Evolutionary conservation across 64 coral and sea anemone species (phyloP).

Genomic region (Hydrozoanthus tunicans): DNA sequence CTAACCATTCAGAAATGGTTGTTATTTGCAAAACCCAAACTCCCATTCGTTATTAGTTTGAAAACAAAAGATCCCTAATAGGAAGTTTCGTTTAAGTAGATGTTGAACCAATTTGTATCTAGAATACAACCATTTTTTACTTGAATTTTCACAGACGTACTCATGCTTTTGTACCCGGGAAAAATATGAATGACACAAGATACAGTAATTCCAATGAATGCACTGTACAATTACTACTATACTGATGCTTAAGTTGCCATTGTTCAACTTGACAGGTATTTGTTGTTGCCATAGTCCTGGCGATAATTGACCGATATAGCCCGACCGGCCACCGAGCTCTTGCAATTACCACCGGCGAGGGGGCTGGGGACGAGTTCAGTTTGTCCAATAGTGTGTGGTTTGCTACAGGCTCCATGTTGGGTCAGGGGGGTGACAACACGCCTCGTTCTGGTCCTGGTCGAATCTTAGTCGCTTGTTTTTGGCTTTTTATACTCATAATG

Average conservation of each 20-base stretch:
- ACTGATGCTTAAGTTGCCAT: not conserved
- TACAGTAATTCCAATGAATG: too few species aligned
- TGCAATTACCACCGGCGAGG: slow-evolving; percentile 70
- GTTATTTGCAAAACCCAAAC: too few species aligned
- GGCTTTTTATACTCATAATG: slow-evolving; percentile 95
- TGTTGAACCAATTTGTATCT: too few species aligned
- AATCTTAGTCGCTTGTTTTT: slow-evolving; percentile 83
- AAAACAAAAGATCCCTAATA: too few species aligned
- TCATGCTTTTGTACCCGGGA: too few species aligned
- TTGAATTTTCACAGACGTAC: too few species aligned
- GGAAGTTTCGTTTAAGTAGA: too few species aligned
- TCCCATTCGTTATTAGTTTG: too few species aligned
- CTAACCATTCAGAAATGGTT: too few species aligned
- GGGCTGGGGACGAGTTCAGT: slow-evolving; percentile 93
- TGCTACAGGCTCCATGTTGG: slow-evolving; percentile 87
- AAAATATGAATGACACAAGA: too few species aligned
- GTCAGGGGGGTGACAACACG: slow-evolving; percentile 92
- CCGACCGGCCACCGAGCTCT: slow-evolving; percentile 82
- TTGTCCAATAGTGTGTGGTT: slow-evolving; percentile 97
- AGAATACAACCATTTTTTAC: too few species aligned
- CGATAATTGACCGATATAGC: slow-evolving; percentile 73
- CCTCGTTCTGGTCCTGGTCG: slow-evolving; percentile 86
- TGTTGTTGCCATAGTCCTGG: slow-evolving; percentile 43
- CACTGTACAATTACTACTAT: too few species aligned
- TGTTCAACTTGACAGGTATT: slow-evolving; percentile 24